Evolutionary conservation across 2,888 invertebrate species (phyloP).

Genomic region (Brachypalpus laphriformis): DNA sequence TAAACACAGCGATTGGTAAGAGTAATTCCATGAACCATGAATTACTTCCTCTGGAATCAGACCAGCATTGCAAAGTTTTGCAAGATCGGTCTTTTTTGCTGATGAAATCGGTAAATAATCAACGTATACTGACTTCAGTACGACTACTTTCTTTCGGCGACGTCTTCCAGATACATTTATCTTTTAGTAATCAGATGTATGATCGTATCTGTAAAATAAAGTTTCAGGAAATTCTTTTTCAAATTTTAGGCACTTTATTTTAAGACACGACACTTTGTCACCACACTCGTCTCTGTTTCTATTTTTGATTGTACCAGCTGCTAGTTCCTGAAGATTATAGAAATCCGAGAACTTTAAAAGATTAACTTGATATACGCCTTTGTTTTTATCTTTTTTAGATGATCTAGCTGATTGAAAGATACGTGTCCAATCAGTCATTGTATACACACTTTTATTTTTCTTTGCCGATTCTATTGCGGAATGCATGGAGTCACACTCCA

Average conservation of each 20-base stretch:
- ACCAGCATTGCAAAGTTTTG: no score
- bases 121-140: constrained; percentile 13
- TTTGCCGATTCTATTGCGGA: no score
- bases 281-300: background rate
- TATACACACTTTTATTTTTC: no score
- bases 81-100: no score
- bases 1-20: no score
- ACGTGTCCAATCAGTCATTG: no score
- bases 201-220: constrained; percentile 16
- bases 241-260: constrained; percentile 5
- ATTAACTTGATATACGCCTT: constrained; percentile 6
- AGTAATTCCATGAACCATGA: no score
- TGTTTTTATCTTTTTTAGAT: no score
- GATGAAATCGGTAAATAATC: constrained; percentile 21
- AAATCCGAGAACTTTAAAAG: constrained; percentile 1
- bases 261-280: background rate
- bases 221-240: constrained; percentile 8
- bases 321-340: constrained; percentile 6
- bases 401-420: no score
- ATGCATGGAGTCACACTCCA: no score
- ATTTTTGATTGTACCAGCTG: no score
- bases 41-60: no score
- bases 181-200: constrained; percentile 16
- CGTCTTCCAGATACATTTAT: constrained; percentile 23
- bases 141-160: constrained; percentile 1